phyloP scores from a whole-genome alignment of 2,113 vertebrate genomes.

The Noctilio leporinus region DNA sequence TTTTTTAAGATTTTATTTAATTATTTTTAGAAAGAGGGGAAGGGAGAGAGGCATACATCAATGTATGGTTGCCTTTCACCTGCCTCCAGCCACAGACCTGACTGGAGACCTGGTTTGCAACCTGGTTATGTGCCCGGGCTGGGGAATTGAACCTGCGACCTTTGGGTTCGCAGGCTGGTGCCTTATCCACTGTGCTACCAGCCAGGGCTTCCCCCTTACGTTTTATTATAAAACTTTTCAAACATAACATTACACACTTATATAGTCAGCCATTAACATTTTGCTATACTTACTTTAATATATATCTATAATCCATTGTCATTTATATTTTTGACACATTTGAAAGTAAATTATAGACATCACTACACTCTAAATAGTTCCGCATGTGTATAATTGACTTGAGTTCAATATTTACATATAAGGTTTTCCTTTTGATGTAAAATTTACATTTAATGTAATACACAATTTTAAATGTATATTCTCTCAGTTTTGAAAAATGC shows the following conservation, averaged over 20 bases:
- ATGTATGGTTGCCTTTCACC: no score
- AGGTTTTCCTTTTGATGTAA: slow-evolving; percentile 12
- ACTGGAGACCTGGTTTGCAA: no score
- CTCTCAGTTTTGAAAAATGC: background rate
- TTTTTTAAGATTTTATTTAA: no score
- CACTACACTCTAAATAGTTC: background rate
- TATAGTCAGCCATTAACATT: background rate
- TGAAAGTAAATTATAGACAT: background rate
- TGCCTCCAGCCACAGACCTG: no score
- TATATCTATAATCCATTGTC: background rate
- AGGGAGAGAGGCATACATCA: no score
- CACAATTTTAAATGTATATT: background rate
- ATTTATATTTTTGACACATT: background rate
- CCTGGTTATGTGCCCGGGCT: no score
- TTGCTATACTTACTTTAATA: background rate
- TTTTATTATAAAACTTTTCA: slow-evolving; percentile 1
- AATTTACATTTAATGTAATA: background rate
- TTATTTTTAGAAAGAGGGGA: no score
- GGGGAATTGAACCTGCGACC: no score
- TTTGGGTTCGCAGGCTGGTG: no score
- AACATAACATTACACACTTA: background rate
- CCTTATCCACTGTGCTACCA: no score
- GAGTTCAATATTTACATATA: background rate
- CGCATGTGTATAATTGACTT: background rate
- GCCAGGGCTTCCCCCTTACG: background rate